Evolutionary conservation across 2,113 vertebrate species (phyloP), one percentile per base, ranked within the genome.

Genomic region (Rhynchomys soricoides): DNA sequence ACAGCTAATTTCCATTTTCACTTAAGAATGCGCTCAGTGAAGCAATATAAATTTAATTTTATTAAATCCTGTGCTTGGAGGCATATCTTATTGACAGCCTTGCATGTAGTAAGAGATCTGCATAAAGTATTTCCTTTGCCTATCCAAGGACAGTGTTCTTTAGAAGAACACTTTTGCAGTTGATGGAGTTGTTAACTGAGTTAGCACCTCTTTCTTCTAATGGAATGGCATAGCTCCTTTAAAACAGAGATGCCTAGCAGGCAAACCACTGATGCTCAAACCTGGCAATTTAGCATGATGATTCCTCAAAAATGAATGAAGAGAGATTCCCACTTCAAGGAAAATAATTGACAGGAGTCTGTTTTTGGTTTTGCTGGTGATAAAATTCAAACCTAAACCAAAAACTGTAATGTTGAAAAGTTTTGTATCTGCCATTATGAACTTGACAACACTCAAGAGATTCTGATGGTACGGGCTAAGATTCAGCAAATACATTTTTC

Each of bases 331-430:
- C 21, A 43, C 31, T 73, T 89, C 43, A 45, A 57, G 77, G 50
- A 55, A 83, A 89, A 31, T 66, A 71, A 57, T 21, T 75, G 29
- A 40, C 66, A 71, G 1, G 22, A 21, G 45, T 50, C 40, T 70
- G 29, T 34, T 55, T 83, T 55, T 16, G 2, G 1, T 29, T 43
- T 94, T 71, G 68, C 74, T 55, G 31, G 45, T 66, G 40, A 68
- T 86, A 43, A 87, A 90, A 92, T 71, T 82, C 50, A 57, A 50
- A 90, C 24, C 17, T 77, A 66, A 83, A 86, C 57, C 59, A 43
- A 78, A 88, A 90, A 50, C 40, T 82, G 24, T 26, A 77, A 59
- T 71, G 43, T 81, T 71, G 55, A 70, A 93, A 94, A 91, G 85
- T 29, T 62, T 89, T 75, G 9, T 26, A 5, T 52, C 40, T 15